Conservation (phyloP, 2,113 vertebrate species). For the Poeciliopsis retropinna region DNA sequence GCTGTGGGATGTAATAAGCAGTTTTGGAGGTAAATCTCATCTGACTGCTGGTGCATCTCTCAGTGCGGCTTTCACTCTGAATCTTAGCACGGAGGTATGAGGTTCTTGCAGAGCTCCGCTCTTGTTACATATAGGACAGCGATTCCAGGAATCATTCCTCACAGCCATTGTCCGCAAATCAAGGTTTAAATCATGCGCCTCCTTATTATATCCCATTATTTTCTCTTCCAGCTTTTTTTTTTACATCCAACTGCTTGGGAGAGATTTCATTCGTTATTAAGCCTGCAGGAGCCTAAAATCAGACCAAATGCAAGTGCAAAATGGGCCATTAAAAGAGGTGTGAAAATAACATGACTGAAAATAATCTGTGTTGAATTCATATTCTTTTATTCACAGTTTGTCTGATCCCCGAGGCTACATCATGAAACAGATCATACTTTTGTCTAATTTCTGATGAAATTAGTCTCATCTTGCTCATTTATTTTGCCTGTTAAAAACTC, state of each 20-base stretch:
- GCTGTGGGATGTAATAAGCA: slow-evolving; percentile 5
- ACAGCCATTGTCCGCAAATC: slow-evolving; percentile 8
- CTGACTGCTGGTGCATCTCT: slow-evolving; percentile 22
- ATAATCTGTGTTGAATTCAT: slow-evolving; percentile 7
- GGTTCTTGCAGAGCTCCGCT: slow-evolving; percentile 15
- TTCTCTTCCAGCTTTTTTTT: slow-evolving; percentile 14
- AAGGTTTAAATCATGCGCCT: background rate
- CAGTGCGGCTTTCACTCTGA: slow-evolving; percentile 37
- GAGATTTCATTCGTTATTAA: background rate
- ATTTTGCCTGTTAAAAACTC: background rate
- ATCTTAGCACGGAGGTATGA: slow-evolving; percentile 10
- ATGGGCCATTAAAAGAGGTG: background rate
- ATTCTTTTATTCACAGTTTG: background rate
- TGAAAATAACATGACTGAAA: background rate
- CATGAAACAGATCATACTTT: background rate
- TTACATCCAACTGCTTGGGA: background rate
- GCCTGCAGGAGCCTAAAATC: slow-evolving; percentile 11
- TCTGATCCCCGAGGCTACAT: background rate
- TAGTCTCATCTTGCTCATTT: background rate
- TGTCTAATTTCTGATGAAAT: background rate
- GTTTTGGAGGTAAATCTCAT: slow-evolving; percentile 25
- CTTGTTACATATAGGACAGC: slow-evolving; percentile 20
- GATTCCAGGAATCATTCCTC: slow-evolving; percentile 21
- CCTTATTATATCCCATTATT: slow-evolving; percentile 26
- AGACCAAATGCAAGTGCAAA: slow-evolving; percentile 15